These are phyloP conservation scores for Marmota flaviventris DNA, from an alignment of 2,113 vertebrate species.

Conservation along the genomic window DNA sequence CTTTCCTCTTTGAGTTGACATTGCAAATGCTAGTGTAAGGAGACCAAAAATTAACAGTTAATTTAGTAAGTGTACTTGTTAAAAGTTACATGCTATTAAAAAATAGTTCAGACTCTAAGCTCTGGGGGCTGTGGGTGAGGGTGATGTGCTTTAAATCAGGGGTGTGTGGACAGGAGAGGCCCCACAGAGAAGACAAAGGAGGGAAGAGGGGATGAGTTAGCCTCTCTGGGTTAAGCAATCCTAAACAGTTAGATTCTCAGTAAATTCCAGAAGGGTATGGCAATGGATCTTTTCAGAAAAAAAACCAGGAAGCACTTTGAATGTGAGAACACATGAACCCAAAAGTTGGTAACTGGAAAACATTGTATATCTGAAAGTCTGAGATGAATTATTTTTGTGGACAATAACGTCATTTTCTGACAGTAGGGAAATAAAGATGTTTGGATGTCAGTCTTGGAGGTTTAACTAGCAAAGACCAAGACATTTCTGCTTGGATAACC, in stretches of 20 bases:
- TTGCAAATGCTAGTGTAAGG: not conserved
- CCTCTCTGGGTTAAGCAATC: not conserved
- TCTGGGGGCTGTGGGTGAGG: not conserved
- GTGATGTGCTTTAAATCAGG: not conserved
- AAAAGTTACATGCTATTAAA: not conserved
- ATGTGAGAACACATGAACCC: not conserved
- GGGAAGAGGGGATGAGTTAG: not conserved
- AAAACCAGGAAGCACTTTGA: not conserved
- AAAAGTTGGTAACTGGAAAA: not conserved
- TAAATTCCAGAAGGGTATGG: not conserved
- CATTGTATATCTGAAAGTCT: not conserved
- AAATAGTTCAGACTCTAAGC: not conserved
- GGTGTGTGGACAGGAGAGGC: not conserved
- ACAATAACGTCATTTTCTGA: not conserved
- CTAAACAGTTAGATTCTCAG: not conserved
- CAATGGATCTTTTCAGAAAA: not conserved
- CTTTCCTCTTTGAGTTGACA: not conserved
- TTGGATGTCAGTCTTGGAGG: not conserved
- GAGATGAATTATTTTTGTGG: not conserved
- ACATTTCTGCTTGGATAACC: not conserved
- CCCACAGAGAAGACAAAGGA: not conserved
- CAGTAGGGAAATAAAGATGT: not conserved
- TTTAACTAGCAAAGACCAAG: not conserved
- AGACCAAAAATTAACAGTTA: not conserved
- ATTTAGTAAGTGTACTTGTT: not conserved